Percentiles rank a stretch among this genome's conserved stretches.
Evolutionary conservation across 2,797 vertebrate genomes (phyloP).

Genomic region (Odontamblyopus lacepedii): DNA sequence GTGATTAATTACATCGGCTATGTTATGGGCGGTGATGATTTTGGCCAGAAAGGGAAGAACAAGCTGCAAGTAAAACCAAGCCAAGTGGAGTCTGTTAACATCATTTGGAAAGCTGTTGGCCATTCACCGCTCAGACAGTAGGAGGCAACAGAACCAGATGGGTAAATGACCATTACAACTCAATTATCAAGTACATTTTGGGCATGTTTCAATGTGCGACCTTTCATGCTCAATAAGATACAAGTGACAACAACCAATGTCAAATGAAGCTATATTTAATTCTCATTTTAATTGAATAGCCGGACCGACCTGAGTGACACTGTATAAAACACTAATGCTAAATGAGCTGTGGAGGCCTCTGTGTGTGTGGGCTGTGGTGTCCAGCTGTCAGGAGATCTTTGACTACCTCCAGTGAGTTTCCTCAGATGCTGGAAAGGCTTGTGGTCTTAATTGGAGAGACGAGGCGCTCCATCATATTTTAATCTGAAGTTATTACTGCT

Average conservation of each 20-base stretch:
- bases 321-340: slow-evolving; percentile 10
- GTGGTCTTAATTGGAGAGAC: slow-evolving; percentile 41
- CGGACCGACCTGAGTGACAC: slow-evolving; percentile 9
- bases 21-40: slow-evolving; percentile 23
- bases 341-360: neutral
- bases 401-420: slow-evolving; percentile 29
- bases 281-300: slow-evolving; percentile 29
- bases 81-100: slow-evolving; percentile 59
- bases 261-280: slow-evolving; percentile 12
- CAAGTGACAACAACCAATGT: neutral
- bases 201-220: slow-evolving; percentile 31
- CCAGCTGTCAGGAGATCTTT: slow-evolving; percentile 36
- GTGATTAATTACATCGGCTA: slow-evolving; percentile 32
- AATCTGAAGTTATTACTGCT: slow-evolving; percentile 52
- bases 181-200: slow-evolving; percentile 41
- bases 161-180: slow-evolving; percentile 62
- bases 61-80: slow-evolving; percentile 39
- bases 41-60: slow-evolving; percentile 44
- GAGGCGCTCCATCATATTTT: slow-evolving; percentile 52
- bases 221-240: slow-evolving; percentile 19
- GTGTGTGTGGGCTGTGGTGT: slow-evolving; percentile 36
- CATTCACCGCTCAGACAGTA: slow-evolving; percentile 37
- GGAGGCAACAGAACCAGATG: slow-evolving; percentile 62
- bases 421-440: slow-evolving; percentile 47
- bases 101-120: slow-evolving; percentile 60